Conservation (phyloP, 2,888 invertebrate species). For the Tipula vernalis region DNA sequence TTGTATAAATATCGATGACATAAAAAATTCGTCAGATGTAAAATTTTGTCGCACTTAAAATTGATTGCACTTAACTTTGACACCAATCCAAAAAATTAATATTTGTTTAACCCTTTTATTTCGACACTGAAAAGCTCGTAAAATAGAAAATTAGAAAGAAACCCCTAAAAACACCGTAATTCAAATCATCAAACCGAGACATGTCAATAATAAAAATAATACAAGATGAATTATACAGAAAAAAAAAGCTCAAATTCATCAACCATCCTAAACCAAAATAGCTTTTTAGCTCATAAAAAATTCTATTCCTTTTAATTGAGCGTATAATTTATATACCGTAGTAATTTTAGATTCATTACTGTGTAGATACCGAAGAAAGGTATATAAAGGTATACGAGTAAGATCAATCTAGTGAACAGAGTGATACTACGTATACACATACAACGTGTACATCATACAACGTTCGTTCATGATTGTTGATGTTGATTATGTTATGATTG, state of each 20-base stretch:
- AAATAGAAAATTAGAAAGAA: neutral
- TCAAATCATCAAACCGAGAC: neutral
- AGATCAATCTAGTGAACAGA: neutral
- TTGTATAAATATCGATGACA: too few relatives aligned
- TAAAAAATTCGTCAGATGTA: too few relatives aligned
- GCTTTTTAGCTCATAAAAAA: neutral
- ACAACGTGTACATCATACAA: neutral
- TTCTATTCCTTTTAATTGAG: neutral
- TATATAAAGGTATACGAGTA: neutral
- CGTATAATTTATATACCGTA: neutral
- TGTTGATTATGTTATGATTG: slow-evolving; percentile 4
- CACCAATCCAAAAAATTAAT: neutral
- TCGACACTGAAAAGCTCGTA: neutral
- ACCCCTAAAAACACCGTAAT: neutral
- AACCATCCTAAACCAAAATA: neutral
- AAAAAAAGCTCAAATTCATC: neutral
- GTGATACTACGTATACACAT: neutral
- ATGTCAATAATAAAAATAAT: neutral
- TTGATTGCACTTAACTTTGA: too few relatives aligned
- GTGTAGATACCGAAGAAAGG: neutral
- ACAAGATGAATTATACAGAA: neutral
- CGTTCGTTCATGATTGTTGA: neutral
- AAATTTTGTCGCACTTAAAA: neutral
- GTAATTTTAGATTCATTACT: neutral
- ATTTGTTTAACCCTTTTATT: neutral